Percentiles rank a stretch among this genome's conserved stretches.
Evolutionary conservation across 2,888 invertebrate species (phyloP).

Genomic region (Troides helena): DNA sequence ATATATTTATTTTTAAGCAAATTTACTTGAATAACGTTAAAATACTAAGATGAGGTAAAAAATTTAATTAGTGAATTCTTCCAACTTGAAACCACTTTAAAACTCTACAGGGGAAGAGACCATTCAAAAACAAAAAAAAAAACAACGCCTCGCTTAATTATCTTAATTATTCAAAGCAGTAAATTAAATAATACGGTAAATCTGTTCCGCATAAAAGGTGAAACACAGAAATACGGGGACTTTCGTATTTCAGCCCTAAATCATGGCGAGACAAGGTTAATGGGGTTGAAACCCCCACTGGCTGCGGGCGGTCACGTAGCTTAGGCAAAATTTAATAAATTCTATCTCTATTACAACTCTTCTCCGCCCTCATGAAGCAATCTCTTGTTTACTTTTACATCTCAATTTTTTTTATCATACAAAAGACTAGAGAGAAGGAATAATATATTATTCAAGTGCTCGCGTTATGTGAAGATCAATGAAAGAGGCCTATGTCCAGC

Average conservation of each 20-base stretch:
- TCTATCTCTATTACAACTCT: conserved; percentile 61
- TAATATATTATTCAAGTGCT: too few relatives aligned
- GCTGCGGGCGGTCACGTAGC: conserved; percentile 71
- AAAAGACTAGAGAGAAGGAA: too few relatives aligned
- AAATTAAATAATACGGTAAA: conserved; percentile 64
- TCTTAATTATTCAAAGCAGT: conserved; percentile 60
- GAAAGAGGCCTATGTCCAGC: too few relatives aligned
- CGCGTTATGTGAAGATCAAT: too few relatives aligned
- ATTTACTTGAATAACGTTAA: too few relatives aligned
- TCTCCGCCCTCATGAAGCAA: conserved; percentile 39
- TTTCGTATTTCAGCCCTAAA: conserved; percentile 71
- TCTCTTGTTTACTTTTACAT: conserved; percentile 42
- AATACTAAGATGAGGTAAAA: too few relatives aligned
- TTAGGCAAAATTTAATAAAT: conserved; percentile 66
- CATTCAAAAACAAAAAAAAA: conserved; percentile 1
- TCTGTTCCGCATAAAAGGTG: conserved; percentile 62
- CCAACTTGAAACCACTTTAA: conserved; percentile 3
- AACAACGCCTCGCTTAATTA: conserved; percentile 42
- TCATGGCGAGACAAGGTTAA: conserved; percentile 76
- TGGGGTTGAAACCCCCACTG: conserved; percentile 67
- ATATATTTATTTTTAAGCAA: too few relatives aligned
- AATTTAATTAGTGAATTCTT: not conserved
- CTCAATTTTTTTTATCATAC: conserved; percentile 26
- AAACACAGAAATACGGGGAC: conserved; percentile 58
- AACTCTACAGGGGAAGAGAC: not conserved